Conservation (phyloP, 2,113 vertebrate genomes). For the Leptobrachium ailaonicum region DNA sequence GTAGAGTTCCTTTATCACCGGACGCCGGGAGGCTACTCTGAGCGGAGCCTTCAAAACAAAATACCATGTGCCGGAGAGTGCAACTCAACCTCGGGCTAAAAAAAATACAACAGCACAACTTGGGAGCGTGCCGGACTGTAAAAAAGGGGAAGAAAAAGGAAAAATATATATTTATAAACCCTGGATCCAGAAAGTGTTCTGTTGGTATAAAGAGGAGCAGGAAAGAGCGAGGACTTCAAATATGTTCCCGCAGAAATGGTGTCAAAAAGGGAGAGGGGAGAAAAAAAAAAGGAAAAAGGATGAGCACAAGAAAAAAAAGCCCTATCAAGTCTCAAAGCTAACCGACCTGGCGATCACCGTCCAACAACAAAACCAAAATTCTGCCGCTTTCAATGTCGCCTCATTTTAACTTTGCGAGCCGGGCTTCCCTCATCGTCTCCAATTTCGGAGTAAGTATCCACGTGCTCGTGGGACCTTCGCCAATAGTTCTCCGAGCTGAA, state of each 20-base stretch:
- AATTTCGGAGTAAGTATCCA: slow-evolving; percentile 66
- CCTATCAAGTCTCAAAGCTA: slow-evolving; percentile 56
- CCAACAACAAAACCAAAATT: slow-evolving; percentile 17
- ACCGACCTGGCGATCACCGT: slow-evolving; percentile 54
- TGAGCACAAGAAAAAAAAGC: neutral
- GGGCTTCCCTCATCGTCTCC: slow-evolving; percentile 73
- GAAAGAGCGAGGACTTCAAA: neutral
- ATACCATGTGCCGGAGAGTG: neutral
- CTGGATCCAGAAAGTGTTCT: neutral
- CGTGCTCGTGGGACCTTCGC: slow-evolving; percentile 75
- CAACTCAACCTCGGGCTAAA: neutral
- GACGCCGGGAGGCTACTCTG: neutral
- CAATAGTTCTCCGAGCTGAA: slow-evolving; percentile 89
- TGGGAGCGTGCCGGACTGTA: neutral
- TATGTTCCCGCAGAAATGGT: neutral
- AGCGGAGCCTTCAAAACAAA: neutral
- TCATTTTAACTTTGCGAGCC: slow-evolving; percentile 91
- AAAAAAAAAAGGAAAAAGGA: neutral
- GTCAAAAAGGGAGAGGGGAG: neutral
- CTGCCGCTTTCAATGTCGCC: slow-evolving; percentile 81
- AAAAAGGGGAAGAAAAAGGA: neutral
- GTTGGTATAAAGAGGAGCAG: slow-evolving; percentile 4
- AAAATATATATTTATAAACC: neutral
- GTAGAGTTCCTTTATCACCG: no score
- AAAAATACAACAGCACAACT: neutral